Conservation (phyloP, 1,140 invertebrate species). For the Trachymyrmex cornetzi region DNA sequence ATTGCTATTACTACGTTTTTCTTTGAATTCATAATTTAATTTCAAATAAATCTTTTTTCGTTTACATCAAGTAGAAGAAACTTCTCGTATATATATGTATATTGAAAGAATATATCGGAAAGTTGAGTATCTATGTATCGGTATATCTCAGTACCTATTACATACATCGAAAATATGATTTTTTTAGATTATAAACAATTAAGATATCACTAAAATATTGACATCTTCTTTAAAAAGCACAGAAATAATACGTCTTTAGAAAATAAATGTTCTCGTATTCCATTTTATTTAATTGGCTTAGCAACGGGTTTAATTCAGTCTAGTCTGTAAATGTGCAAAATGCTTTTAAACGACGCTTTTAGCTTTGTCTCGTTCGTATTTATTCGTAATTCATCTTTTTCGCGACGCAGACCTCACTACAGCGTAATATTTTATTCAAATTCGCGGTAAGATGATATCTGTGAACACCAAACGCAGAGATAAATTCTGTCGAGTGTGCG, state of each 20-base stretch:
- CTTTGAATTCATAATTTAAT: not conserved
- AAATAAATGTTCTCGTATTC: not conserved
- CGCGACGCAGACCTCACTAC: not conserved
- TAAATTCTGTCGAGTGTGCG: constrained; percentile 26
- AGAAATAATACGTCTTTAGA: not conserved
- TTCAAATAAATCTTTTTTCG: not conserved
- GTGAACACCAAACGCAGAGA: not conserved
- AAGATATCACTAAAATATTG: not conserved
- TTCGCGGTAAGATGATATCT: not conserved
- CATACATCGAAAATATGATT: not conserved
- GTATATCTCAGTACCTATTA: not conserved
- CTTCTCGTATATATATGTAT: not conserved
- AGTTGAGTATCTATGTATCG: not conserved
- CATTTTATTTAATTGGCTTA: not conserved
- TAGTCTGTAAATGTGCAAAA: not conserved
- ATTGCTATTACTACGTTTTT: too few relatives aligned
- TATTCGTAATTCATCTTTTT: constrained; percentile 6
- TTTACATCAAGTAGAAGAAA: not conserved
- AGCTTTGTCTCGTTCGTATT: not conserved
- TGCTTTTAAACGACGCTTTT: not conserved
- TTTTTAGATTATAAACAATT: not conserved
- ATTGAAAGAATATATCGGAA: not conserved
- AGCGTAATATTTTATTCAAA: constrained; percentile 41
- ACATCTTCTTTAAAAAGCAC: not conserved
- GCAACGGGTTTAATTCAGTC: not conserved